Base-by-base conservation (phyloP, 2,113 vertebrate genomes). In the Nesoenas mayeri region DNA sequence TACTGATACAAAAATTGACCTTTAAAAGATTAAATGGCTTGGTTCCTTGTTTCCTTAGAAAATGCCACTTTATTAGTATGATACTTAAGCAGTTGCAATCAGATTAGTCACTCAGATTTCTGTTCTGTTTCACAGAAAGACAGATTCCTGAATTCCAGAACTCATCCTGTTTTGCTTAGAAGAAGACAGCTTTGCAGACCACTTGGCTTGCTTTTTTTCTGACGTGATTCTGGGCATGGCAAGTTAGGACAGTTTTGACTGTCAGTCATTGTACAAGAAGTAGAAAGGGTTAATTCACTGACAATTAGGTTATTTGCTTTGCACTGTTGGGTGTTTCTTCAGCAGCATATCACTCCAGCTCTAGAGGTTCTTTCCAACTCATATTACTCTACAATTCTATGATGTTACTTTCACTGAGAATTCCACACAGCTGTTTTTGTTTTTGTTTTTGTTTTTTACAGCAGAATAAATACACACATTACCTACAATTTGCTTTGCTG, bases 21-120 rank as follows among this genome's bases (percentile, higher is more conserved):
- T 94, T 93, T 84, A 71, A 89, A 96, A 95, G 61, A 81, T 74
- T 57, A 91, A 67, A 71, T 53, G 7, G 11, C 87, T 84, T 96
- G 42, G 28, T 87, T 94, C 56, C 64, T 93, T 74, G 22, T 93
- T 94, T 94, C 53, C 38, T 31, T 29, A 85, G 80, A 93, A 96
- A 89, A 95, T 91, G 54, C 11, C 70, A 54, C 38, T 87, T 87
- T 60, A 32, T 13, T 81, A 95, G 81, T 65, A 42, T 64, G 69
- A 78, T 47, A 75, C 15, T 8, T 81, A 38, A 89, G 48, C 32
- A 81, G 26, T 5, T 95, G 65, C 44, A 71, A 38, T 51, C 40
- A 57, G 20, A 66, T 67, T 75, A 81, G 40, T 66, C 31, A 38
- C 24, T 56, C 25, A 74, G 19, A 48, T 94, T 95, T 74, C 69